phyloP scores from a whole-genome alignment of 2,113 vertebrate species.

The Anser brachyrhynchus region DNA sequence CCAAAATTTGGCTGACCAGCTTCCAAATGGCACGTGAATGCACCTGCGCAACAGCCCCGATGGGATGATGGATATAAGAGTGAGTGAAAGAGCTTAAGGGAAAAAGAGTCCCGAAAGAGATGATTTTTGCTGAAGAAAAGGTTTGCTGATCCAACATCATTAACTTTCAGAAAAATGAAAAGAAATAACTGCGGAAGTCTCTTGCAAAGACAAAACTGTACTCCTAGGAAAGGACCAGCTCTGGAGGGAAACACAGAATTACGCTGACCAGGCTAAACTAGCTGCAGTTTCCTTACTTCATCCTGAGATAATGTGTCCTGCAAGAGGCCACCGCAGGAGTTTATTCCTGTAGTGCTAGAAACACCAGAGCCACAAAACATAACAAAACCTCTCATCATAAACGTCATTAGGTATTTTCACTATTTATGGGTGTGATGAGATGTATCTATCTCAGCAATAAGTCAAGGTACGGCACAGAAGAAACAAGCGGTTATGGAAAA shows the following conservation, averaged over 20 bases:
- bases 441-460: neutral
- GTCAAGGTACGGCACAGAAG: neutral
- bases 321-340: neutral
- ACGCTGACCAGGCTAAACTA: neutral
- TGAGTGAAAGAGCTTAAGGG: neutral
- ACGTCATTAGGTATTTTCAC: neutral
- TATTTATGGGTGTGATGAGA: neutral
- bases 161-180: neutral
- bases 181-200: neutral
- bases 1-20: neutral
- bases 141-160: neutral
- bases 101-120: neutral
- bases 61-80: neutral
- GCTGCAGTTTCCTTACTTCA: neutral
- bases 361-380: neutral
- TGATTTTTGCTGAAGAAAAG: neutral
- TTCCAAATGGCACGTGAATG: neutral
- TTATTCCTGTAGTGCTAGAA: neutral
- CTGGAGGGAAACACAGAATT: neutral
- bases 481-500: neutral
- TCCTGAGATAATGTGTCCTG: neutral
- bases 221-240: neutral
- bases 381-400: neutral
- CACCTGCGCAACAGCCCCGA: neutral
- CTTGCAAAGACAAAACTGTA: neutral